Evolutionary conservation across 2,113 vertebrate species (phyloP).

Genomic region (Cheirogaleus medius): DNA sequence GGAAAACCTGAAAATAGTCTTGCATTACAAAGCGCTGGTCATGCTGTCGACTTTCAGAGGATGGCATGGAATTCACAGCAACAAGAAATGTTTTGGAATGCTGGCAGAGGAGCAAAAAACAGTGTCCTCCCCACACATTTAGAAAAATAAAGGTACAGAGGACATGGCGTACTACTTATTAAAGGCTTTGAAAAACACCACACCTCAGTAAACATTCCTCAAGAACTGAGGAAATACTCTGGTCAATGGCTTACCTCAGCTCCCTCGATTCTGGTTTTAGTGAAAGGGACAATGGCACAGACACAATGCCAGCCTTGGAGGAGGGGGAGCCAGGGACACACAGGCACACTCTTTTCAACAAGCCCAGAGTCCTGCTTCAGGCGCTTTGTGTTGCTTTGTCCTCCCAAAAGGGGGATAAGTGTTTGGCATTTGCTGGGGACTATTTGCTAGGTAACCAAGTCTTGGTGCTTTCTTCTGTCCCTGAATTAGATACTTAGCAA

Average conservation of each 20-base stretch:
- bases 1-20: background rate
- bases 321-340: background rate
- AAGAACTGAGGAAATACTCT: constrained; percentile 70
- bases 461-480: background rate
- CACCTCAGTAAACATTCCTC: constrained; percentile 77
- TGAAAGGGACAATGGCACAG: constrained; percentile 58
- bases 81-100: constrained; percentile 74
- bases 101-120: constrained; percentile 33
- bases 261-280: constrained; percentile 58
- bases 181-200: constrained; percentile 74
- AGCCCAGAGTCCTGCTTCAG: background rate
- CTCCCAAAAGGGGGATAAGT: background rate
- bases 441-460: background rate
- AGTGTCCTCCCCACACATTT: constrained; percentile 69
- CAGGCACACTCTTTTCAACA: background rate
- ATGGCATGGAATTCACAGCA: constrained; percentile 48
- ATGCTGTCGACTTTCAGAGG: constrained; percentile 35
- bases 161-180: constrained; percentile 70
- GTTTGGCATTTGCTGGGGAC: background rate
- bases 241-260: constrained; percentile 48
- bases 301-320: constrained; percentile 6
- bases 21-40: background rate
- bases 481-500: background rate
- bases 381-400: background rate
- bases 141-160: constrained; percentile 73